Base-by-base conservation (phyloP, 2,888 invertebrate species). In the Iphiclides podalirius region DNA sequence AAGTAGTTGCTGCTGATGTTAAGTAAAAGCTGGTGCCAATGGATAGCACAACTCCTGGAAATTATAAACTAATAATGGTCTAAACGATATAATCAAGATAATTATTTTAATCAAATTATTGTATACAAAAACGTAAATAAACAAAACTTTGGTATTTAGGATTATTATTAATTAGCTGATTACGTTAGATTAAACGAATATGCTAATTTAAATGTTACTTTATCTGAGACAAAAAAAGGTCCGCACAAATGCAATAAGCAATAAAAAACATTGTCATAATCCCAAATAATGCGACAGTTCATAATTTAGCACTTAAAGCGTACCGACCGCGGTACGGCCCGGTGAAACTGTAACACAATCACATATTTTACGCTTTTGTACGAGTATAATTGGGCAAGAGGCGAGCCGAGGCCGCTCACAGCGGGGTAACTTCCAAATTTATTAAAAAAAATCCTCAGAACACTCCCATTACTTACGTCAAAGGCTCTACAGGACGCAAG, bases 351-450 rank as follows among this genome's bases (percentile, higher is more conserved):
- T 83, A 86, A 64, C 84, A 83, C 72, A 80, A 67, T 79, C 79
- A 81, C 84, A 86, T 86, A 87, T 79, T 76, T 86, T 84, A 85
- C 76, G 74, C 79, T 80, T 84, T 82, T 76, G 82, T 78, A 83
- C 67, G 75, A 75, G 71, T 79, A 80, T 85, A 86, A 86, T 87
- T 86, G 84, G 79, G 81, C 70, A 84, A 83, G 83, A 83, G 79
- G 79, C 79, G 78, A 76, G 66, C 63, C 58, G 67, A 65, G 67
- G 66, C 67, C 66, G 70, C 66, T 75, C 85, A 47, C 87, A 86
- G 86, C 86, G 77, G 85, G 86, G 76, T 76, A 71, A 79, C 82
- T 71, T 77, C 79, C 76, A 79, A 82, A 83, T 83, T 82, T 84
- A 81, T 82, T 83, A 72, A 72, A 78, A 12, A 71, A 74, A 75